Evolutionary conservation across 2,888 invertebrate genomes (phyloP).

Genomic region (Pristionchus fissidentatus): DNA sequence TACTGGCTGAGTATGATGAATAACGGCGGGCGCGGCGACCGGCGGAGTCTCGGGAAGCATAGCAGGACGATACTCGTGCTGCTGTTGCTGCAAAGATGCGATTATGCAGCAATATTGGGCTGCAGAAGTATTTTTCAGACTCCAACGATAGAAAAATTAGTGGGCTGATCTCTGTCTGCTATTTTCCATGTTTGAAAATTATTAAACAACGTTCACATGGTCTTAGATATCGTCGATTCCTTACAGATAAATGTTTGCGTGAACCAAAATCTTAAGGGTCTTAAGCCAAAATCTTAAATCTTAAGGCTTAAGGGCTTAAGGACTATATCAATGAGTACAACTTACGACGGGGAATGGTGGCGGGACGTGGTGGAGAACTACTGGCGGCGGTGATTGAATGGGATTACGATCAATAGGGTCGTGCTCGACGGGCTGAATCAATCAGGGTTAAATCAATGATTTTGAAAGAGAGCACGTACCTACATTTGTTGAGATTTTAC

Average conservation of each 20-base stretch:
- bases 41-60: conserved; percentile 2
- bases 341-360: too few relatives aligned
- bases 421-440: conserved; percentile 23
- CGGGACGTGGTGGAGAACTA: neutral
- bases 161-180: neutral
- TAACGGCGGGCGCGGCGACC: neutral
- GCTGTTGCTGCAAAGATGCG: neutral
- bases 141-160: neutral
- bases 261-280: too few relatives aligned
- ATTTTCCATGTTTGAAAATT: neutral
- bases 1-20: conserved; percentile 25
- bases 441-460: neutral
- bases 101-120: neutral
- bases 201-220: neutral
- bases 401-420: neutral
- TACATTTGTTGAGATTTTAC: neutral
- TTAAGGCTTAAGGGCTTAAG: too few relatives aligned
- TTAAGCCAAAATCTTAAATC: too few relatives aligned
- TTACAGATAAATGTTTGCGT: too few relatives aligned
- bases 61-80: neutral
- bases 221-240: too few relatives aligned
- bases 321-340: too few relatives aligned
- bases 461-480: neutral
- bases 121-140: neutral
- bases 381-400: neutral